A percentile compares a stretch with the other conserved stretches of the same genome.
Conservation (phyloP, 2,113 vertebrate genomes). For the Chaetodon auriga region DNA sequence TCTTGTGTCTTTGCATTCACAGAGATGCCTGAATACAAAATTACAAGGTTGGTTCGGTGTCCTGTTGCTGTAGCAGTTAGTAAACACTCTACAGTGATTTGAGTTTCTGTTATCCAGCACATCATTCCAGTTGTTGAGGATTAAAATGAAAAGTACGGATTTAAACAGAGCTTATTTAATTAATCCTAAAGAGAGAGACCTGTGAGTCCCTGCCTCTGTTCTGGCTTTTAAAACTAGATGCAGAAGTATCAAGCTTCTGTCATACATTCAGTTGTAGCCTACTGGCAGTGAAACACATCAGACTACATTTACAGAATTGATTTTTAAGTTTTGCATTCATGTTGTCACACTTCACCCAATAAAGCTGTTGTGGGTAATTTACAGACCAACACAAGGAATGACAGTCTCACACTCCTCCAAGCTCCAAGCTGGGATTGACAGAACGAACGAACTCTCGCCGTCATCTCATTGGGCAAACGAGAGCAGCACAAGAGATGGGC, state of each 20-base stretch:
- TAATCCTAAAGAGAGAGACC: slow-evolving; percentile 23
- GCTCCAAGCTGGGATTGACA: not conserved
- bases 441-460: not conserved
- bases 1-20: slow-evolving; percentile 80
- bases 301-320: not conserved
- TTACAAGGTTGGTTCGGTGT: not conserved
- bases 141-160: slow-evolving; percentile 34
- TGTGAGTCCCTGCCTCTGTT: slow-evolving; percentile 38
- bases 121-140: slow-evolving; percentile 9
- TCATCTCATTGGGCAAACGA: not conserved
- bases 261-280: slow-evolving; percentile 19
- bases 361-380: not conserved
- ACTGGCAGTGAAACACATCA: slow-evolving; percentile 6
- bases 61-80: not conserved
- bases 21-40: slow-evolving; percentile 69
- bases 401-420: not conserved
- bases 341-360: not conserved
- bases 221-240: slow-evolving; percentile 4
- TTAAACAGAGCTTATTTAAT: slow-evolving; percentile 52
- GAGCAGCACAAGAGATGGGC: not conserved
- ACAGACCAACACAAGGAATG: not conserved
- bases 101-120: slow-evolving; percentile 34
- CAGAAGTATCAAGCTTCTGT: slow-evolving; percentile 1
- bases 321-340: slow-evolving; percentile 19
- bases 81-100: slow-evolving; percentile 12